phyloP scores from a whole-genome alignment of 2,888 invertebrate genomes.

The Dysmachus trigonus region DNA sequence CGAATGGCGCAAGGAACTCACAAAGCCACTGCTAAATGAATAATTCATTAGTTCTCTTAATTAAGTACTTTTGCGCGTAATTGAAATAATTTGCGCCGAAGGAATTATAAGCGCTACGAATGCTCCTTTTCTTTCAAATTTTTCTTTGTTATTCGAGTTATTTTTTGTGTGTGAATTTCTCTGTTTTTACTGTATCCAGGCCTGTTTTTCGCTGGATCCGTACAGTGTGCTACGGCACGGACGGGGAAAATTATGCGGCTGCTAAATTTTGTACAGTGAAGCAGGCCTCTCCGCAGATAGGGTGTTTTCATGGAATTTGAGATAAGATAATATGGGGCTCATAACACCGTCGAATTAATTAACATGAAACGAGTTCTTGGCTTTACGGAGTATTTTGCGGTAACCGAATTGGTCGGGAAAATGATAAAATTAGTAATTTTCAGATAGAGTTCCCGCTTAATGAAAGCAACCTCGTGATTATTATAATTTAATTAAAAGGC shows the following conservation, averaged over 20 bases:
- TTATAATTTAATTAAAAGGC: constrained; percentile 41
- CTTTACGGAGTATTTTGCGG: constrained; percentile 21
- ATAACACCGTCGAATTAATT: constrained; percentile 39
- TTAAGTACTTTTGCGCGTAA: constrained; percentile 43
- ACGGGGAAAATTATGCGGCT: constrained; percentile 40
- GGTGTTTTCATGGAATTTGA: constrained; percentile 38
- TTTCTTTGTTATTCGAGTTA: constrained; percentile 20
- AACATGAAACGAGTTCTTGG: constrained; percentile 35
- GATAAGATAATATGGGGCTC: constrained; percentile 37
- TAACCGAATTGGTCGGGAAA: constrained; percentile 14
- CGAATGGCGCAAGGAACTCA: constrained; percentile 2
- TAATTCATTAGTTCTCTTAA: constrained; percentile 42
- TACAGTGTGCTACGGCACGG: not conserved
- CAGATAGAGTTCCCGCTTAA: constrained; percentile 20
- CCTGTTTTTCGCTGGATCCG: not conserved
- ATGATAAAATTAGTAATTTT: constrained; percentile 41
- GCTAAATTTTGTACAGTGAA: constrained; percentile 24
- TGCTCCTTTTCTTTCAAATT: constrained; percentile 25
- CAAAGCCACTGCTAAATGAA: constrained; percentile 26
- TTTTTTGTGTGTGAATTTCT: constrained; percentile 17
- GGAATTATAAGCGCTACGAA: constrained; percentile 33
- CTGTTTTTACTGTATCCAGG: not conserved
- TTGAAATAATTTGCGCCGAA: constrained; percentile 43
- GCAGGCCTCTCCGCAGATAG: not conserved
- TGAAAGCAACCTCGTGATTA: constrained; percentile 12